phyloP scores from a whole-genome alignment of 2,797 vertebrate genomes.

The Parambassis ranga region DNA sequence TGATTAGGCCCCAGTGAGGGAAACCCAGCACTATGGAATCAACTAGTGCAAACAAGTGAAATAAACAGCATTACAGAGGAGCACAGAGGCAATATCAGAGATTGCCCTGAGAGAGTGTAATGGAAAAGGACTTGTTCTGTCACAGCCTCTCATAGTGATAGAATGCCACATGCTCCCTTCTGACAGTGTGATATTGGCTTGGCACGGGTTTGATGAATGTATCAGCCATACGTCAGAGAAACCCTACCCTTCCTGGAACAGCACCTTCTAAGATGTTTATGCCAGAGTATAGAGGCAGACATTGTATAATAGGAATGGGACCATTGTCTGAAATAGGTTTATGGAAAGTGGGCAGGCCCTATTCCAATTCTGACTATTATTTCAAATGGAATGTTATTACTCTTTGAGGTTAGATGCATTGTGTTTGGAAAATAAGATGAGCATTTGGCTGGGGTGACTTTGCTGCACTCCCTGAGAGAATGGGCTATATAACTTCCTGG shows the following conservation, averaged over 20 bases:
- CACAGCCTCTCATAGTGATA: constrained; percentile 78
- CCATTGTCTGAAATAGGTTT: constrained; percentile 67
- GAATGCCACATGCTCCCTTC: constrained; percentile 77
- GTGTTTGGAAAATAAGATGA: constrained; percentile 39
- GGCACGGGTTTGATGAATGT: constrained; percentile 81
- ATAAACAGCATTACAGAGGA: constrained; percentile 66
- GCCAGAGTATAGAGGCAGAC: constrained; percentile 48
- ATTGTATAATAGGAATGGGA: constrained; percentile 56
- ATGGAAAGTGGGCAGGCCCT: constrained; percentile 60
- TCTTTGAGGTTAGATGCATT: constrained; percentile 40
- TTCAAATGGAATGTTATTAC: constrained; percentile 58
- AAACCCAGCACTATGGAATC: constrained; percentile 26
- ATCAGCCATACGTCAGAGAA: constrained; percentile 77
- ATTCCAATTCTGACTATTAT: constrained; percentile 54
- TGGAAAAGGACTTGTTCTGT: constrained; percentile 82
- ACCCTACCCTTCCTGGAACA: constrained; percentile 56
- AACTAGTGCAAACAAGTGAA: constrained; percentile 56
- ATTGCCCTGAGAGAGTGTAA: constrained; percentile 75
- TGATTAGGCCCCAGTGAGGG: constrained; percentile 26
- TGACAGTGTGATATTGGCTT: constrained; percentile 83
- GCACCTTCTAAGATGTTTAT: constrained; percentile 66
- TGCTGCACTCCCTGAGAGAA: constrained; percentile 43
- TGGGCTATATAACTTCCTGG: constrained; percentile 15
- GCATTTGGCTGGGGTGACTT: constrained; percentile 66
- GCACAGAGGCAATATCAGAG: constrained; percentile 68